Base-by-base conservation (phyloP, 2,113 vertebrate species). In the Podarcis raffonei region DNA sequence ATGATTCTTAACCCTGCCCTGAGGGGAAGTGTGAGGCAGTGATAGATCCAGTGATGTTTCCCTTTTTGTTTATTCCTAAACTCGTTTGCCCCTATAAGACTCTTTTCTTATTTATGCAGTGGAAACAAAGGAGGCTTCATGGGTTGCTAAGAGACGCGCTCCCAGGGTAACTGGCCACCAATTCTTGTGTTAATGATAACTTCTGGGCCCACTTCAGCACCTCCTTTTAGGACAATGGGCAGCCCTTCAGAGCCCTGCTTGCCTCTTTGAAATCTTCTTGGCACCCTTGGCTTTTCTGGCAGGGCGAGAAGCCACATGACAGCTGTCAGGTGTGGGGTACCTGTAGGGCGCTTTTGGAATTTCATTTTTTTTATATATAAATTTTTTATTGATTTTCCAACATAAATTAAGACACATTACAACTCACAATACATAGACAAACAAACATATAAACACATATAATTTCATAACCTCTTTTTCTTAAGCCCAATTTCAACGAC, bases 131-230 rank as follows among this genome's bases (percentile, higher is more conserved):
- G 8, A 32, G 11, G 15, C 15, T 2, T 25, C 53, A 11, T 30
- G 32, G 5, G 86, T 87, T 82, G 78, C 86, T 81, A 87, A 74
- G 86, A 82, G 27, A 87, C 53, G 3, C 13, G 6, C 16, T 62
- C 48, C 62, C 23, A 13, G 37, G 82, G 18, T n/a, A 68, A 11
- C 66, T n/a, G 78, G 48, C 53, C 6, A 7, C 32, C 32, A 30
- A 15, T 57, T 81, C 32, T 1, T 20, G 68, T 81, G 18, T 30
- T 37, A 72, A 39, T 42, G 68, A 42, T 39, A 25, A 20, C 59
- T 81, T 81, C 66, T 72, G 78, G 65, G n/a, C 39, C 57, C 30
- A 32, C 65, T 80, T 53, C 13, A n/a, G 35, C 27, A 37, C 39
- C n/a, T 22, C 57, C 37, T 48, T 5, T 11, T 27, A 35, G 76